A percentile compares a stretch with the other conserved stretches of the same genome.
These are phyloP conservation scores for Rhopilema esculentum DNA, from an alignment of 30 jellyfish, hydroid and myxozoan genomes.

Conservation along the genomic window DNA sequence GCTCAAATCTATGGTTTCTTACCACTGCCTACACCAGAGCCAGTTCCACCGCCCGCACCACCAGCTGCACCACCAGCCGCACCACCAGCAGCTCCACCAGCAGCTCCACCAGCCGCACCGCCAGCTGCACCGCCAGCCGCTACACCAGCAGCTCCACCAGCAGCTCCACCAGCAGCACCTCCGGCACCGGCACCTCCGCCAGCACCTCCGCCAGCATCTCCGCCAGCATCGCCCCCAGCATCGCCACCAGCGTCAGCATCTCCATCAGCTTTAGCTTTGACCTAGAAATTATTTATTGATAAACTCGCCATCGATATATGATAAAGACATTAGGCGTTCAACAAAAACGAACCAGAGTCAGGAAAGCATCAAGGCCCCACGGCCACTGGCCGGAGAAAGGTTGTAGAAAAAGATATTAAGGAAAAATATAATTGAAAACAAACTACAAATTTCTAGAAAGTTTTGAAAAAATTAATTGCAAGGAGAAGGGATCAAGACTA, in stretches of 20 bases:
- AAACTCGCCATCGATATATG: neutral
- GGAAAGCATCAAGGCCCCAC: too few relatives aligned
- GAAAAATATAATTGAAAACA: too few relatives aligned
- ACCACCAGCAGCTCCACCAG: constrained; percentile 45
- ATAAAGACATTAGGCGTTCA: too few relatives aligned
- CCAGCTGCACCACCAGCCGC: constrained; percentile 19
- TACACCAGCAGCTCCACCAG: constrained; percentile 38
- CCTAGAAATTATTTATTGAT: neutral
- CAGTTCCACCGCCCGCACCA: constrained; percentile 7
- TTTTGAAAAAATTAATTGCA: too few relatives aligned
- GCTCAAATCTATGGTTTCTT: neutral
- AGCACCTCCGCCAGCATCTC: constrained; percentile 42
- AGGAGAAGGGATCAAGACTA: too few relatives aligned
- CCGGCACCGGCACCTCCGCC: constrained; percentile 45
- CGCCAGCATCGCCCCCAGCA: constrained; percentile 52
- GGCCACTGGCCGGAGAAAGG: too few relatives aligned
- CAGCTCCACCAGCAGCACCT: constrained; percentile 39
- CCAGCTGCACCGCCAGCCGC: constrained; percentile 53
- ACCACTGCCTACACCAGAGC: neutral
- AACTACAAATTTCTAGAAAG: too few relatives aligned
- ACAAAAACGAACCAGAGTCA: too few relatives aligned
- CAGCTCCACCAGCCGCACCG: constrained; percentile 64
- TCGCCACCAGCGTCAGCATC: constrained; percentile 57
- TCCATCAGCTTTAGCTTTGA: constrained; percentile 40
- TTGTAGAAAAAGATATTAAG: too few relatives aligned